phyloP scores from a whole-genome alignment of 2,113 vertebrate species.

The Gobius niger region DNA sequence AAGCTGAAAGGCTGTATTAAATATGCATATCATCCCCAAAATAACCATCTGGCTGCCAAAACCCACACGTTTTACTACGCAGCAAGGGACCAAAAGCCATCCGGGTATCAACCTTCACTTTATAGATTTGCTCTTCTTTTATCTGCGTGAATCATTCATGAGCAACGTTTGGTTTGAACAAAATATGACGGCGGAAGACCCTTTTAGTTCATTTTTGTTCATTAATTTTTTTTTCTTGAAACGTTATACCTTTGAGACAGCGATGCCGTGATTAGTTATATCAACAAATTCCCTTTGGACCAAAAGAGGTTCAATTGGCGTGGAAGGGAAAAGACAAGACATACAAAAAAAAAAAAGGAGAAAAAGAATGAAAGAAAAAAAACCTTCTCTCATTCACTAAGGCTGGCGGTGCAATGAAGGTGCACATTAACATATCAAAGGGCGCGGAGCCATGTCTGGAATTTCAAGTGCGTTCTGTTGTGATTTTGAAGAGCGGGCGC shows the following conservation, averaged over 20 bases:
- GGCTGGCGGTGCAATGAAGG: slow-evolving; percentile 74
- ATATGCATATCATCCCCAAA: slow-evolving; percentile 66
- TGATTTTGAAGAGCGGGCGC: slow-evolving; percentile 72
- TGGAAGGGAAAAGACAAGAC: slow-evolving; percentile 24
- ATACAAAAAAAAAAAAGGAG: slow-evolving; percentile 17
- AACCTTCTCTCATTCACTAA: slow-evolving; percentile 61
- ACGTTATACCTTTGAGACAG: slow-evolving; percentile 37
- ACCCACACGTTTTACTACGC: slow-evolving; percentile 27
- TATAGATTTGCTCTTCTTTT: slow-evolving; percentile 19
- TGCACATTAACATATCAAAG: slow-evolving; percentile 83
- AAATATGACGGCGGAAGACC: slow-evolving; percentile 6
- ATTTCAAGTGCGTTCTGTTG: slow-evolving; percentile 77
- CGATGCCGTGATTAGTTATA: slow-evolving; percentile 62
- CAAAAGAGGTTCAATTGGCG: slow-evolving; percentile 59
- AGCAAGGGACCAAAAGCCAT: slow-evolving; percentile 24
- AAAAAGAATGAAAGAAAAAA: slow-evolving; percentile 40
- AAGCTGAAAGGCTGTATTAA: slow-evolving; percentile 56
- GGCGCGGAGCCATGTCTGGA: slow-evolving; percentile 59
- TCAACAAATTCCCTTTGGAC: slow-evolving; percentile 61
- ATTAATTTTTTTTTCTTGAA: slow-evolving; percentile 4
- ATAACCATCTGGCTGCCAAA: slow-evolving; percentile 42
- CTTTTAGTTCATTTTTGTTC: background rate
- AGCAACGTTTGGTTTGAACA: slow-evolving; percentile 20
- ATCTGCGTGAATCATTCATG: slow-evolving; percentile 11
- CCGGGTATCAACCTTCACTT: slow-evolving; percentile 8